Conservation (phyloP, 2,797 vertebrate genomes). For the Peromyscus aztecus region DNA sequence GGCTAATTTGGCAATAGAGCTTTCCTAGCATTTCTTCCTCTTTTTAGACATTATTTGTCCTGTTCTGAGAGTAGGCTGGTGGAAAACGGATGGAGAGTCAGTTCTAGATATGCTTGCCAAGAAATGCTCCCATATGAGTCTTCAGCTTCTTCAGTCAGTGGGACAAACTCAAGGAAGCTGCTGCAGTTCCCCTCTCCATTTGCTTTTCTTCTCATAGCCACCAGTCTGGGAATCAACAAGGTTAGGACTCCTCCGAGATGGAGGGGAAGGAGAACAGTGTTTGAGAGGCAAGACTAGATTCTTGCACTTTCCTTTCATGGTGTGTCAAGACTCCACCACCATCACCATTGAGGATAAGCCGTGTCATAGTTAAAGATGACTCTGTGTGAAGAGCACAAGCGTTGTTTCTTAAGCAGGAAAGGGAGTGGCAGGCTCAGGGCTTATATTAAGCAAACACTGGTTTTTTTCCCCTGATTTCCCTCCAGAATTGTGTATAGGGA, state of each 20-base stretch:
- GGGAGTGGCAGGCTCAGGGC: constrained; percentile 1
- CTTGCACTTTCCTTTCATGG: constrained; percentile 15
- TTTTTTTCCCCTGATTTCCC: constrained; percentile 39
- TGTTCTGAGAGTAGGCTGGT: neutral
- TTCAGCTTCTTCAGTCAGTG: constrained; percentile 42
- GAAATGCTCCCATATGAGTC: neutral
- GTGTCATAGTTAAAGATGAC: constrained; percentile 25
- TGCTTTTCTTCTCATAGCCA: constrained; percentile 6
- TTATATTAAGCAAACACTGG: constrained; percentile 43
- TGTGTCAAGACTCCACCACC: neutral
- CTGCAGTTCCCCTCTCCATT: neutral
- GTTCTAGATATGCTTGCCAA: neutral
- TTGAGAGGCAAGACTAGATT: neutral
- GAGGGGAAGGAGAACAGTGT: neutral
- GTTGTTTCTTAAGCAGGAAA: constrained; percentile 59
- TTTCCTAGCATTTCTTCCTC: constrained; percentile 34
- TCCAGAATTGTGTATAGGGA: constrained; percentile 62
- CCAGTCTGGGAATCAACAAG: neutral
- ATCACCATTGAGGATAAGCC: neutral
- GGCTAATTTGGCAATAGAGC: neutral
- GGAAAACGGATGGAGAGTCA: neutral
- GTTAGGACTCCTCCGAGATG: neutral
- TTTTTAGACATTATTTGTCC: constrained; percentile 8
- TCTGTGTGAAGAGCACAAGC: constrained; percentile 11
- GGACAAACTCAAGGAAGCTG: neutral